Conservation (phyloP, 2,797 vertebrate genomes). For the Enteromius trimaculatus region DNA sequence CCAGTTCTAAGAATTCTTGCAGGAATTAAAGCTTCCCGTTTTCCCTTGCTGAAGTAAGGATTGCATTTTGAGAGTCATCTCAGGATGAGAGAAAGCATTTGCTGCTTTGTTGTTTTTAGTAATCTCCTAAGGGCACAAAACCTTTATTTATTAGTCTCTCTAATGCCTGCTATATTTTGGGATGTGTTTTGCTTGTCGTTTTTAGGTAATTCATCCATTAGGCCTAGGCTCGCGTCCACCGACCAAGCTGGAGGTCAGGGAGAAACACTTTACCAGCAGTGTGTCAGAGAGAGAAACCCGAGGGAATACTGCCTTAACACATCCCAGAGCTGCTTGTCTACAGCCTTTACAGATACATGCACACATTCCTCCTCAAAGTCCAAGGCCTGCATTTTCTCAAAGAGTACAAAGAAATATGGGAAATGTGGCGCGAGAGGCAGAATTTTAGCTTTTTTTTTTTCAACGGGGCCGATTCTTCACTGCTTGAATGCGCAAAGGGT, state of each 20-base stretch:
- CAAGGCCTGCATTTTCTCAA: slow-evolving; percentile 17
- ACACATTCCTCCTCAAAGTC: slow-evolving; percentile 28
- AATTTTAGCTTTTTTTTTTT: background rate
- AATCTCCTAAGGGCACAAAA: slow-evolving; percentile 11
- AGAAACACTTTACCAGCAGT: slow-evolving; percentile 35
- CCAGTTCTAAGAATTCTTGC: background rate
- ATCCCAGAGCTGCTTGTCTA: slow-evolving; percentile 42
- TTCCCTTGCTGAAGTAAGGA: slow-evolving; percentile 7
- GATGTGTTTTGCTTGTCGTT: slow-evolving; percentile 35
- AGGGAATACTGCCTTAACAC: slow-evolving; percentile 33
- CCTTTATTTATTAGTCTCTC: slow-evolving; percentile 37
- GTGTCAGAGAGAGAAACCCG: slow-evolving; percentile 28
- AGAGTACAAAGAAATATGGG: slow-evolving; percentile 42
- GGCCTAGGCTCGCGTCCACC: background rate
- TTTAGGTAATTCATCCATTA: slow-evolving; percentile 37
- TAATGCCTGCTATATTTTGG: slow-evolving; percentile 33
- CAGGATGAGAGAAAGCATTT: slow-evolving; percentile 24
- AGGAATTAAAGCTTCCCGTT: background rate
- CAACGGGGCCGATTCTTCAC: slow-evolving; percentile 25
- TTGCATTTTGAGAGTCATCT: slow-evolving; percentile 1
- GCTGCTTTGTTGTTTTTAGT: slow-evolving; percentile 18
- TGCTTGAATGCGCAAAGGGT: slow-evolving; percentile 45
- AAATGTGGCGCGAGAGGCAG: slow-evolving; percentile 15
- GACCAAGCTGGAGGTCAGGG: slow-evolving; percentile 25
- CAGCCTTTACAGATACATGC: slow-evolving; percentile 39